These are phyloP conservation scores for Catalaphyllia jardinei DNA, from an alignment of 64 coral and sea anemone species.

Conservation along the genomic window DNA sequence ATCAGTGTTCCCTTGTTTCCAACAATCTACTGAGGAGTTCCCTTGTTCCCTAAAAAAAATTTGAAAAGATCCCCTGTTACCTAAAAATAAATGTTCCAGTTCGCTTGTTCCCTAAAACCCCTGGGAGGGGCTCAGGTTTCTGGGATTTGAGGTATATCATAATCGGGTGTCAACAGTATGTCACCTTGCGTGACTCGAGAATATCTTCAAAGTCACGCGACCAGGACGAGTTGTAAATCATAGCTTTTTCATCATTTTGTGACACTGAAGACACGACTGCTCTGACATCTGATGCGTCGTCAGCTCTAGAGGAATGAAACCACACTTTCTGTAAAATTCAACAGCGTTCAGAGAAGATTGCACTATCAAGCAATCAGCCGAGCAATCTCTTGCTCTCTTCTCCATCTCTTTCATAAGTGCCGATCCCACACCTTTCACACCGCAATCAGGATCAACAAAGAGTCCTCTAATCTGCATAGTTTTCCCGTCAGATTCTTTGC, in stretches of 20 bases:
- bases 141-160: too few species aligned
- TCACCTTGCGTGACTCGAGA: neutral
- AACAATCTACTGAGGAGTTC: too few species aligned
- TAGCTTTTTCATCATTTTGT: conserved; percentile 21
- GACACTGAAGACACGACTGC: conserved; percentile 12
- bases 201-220: neutral
- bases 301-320: conserved; percentile 1
- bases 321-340: conserved; percentile 46
- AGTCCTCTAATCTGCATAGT: conserved; percentile 18
- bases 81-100: too few species aligned
- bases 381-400: conserved; percentile 8
- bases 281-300: conserved; percentile 3
- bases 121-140: too few species aligned
- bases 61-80: too few species aligned
- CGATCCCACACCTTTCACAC: conserved; percentile 31
- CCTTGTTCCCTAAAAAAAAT: too few species aligned
- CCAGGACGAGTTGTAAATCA: neutral
- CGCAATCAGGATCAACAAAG: conserved; percentile 49
- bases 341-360: conserved; percentile 51
- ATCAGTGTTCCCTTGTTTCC: too few species aligned
- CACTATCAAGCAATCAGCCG: neutral
- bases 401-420: conserved; percentile 30
- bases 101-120: too few species aligned
- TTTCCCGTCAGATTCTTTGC: conserved; percentile 12
- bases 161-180: too few species aligned